Evolutionary conservation across 2,113 vertebrate genomes (phyloP).

Genomic region (Notothenia coriiceps): DNA sequence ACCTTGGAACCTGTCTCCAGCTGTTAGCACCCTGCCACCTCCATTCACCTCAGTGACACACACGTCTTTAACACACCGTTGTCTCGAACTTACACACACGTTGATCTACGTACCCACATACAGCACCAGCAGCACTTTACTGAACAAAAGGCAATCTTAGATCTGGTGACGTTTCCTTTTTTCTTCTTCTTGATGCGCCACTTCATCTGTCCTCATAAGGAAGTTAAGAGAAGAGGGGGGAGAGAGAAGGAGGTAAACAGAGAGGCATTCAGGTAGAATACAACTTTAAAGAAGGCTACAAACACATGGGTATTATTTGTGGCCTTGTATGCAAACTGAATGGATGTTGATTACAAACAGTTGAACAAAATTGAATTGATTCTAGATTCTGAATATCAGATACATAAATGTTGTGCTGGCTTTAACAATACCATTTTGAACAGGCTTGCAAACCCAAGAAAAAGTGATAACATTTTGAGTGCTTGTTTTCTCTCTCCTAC

Average conservation of each 20-base stretch:
- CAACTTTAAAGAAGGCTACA: neutral
- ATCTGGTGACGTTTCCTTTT: constrained; percentile 47
- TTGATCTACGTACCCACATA: constrained; percentile 3
- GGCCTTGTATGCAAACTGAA: neutral
- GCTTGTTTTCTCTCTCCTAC: neutral
- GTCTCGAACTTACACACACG: constrained; percentile 36
- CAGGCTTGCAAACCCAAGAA: too few species aligned
- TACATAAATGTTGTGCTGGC: neutral
- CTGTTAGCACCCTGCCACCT: constrained; percentile 76
- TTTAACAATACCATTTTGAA: too few species aligned
- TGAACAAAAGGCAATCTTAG: constrained; percentile 43
- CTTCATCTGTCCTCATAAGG: constrained; percentile 27
- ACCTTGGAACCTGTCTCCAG: constrained; percentile 69
- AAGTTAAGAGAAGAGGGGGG: neutral
- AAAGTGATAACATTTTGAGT: neutral
- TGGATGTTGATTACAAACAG: neutral
- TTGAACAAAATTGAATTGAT: too few species aligned
- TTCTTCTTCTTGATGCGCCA: constrained; percentile 15
- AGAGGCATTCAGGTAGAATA: neutral
- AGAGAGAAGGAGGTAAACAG: neutral
- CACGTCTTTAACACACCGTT: constrained; percentile 56
- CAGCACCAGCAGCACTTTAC: constrained; percentile 16
- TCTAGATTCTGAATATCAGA: constrained; percentile 1
- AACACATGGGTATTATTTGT: neutral
- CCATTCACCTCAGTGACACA: constrained; percentile 63